Evolutionary conservation across 2,797 vertebrate species (phyloP), one percentile per base, ranked within the genome.

Genomic region (Spizella passerina): DNA sequence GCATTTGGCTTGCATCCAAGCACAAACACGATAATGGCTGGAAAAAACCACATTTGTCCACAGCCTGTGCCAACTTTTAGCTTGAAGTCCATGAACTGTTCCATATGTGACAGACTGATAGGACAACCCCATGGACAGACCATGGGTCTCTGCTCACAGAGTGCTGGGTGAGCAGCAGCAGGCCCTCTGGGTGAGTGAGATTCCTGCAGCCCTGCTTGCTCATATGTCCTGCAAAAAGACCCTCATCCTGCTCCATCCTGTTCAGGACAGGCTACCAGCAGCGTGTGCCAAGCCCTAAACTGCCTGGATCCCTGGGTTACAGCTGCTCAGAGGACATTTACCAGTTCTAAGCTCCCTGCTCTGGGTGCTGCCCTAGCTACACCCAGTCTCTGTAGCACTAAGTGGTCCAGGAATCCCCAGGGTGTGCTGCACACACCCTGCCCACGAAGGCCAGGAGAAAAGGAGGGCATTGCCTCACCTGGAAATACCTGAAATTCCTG

Each of bases 401-500:
- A 13, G 34, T 0, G 23, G 61, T 26, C 30, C 56, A 36, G 55
- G 70, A 68, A 8, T 27, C 15, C n/a, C 41, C 34, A 2, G 21
- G 50, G 32, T n/a, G 1, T 69, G 72, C 81, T 76, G 86, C 70
- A 76, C 55, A 84, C 81, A 66, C 64, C 78, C 52, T 83, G 36
- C 41, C 10, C 13, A 24, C 14, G 4, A 27, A 36, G 30, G 43
- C 59, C 55, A 55, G 36, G 12, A 65, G 41, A 78, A 47, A 32
- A 69, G 0, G 14, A 73, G 26, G 32, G 36, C 65, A 38, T 44
- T 83, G 61, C 80, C 69, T 94, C 85, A 56, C 82, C 94, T 96
- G 80, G 66, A 90, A 94, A 94, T 93, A 92, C 95, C 86, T 93
- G 95, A 94, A 92, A 96, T 96, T 70, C 87, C 59, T 96, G 77